Percentiles rank a stretch among this genome's conserved stretches.
These are phyloP conservation scores for Castor canadensis DNA, from an alignment of 2,113 vertebrate species.

Conservation along the genomic window DNA sequence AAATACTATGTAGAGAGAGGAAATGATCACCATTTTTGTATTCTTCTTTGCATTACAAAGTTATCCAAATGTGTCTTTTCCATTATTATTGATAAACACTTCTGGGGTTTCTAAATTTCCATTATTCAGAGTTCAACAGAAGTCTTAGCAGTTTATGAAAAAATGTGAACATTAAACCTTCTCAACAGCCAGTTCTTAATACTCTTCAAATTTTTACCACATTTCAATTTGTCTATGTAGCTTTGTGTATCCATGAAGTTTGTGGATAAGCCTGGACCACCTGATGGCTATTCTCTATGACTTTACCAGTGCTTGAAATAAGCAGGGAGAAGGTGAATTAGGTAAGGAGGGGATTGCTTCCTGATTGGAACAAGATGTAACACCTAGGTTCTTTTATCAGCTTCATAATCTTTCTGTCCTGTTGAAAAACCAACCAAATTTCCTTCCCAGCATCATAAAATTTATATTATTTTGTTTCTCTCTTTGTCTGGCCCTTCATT, in stretches of 20 bases:
- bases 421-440: not conserved
- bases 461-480: not conserved
- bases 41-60: slow-evolving; percentile 26
- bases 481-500: not conserved
- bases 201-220: slow-evolving; percentile 27
- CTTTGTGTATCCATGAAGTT: slow-evolving; percentile 2
- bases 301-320: not conserved
- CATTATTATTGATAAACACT: slow-evolving; percentile 30
- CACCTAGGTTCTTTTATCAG: not conserved
- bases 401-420: slow-evolving; percentile 7
- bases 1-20: not conserved
- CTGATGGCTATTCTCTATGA: not conserved
- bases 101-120: slow-evolving; percentile 51
- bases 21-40: slow-evolving; percentile 3
- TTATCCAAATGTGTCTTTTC: slow-evolving; percentile 31
- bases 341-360: not conserved
- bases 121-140: slow-evolving; percentile 39
- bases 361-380: not conserved
- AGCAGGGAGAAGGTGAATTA: not conserved
- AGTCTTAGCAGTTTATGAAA: slow-evolving; percentile 36
- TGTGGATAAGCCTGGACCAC: not conserved
- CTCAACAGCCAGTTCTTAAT: slow-evolving; percentile 13
- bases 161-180: slow-evolving; percentile 9
- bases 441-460: not conserved
- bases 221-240: slow-evolving; percentile 37